Evolutionary conservation across 1,140 invertebrate genomes (phyloP), one percentile per base, ranked within the genome.

Genomic region (Drosophila cardini): DNA sequence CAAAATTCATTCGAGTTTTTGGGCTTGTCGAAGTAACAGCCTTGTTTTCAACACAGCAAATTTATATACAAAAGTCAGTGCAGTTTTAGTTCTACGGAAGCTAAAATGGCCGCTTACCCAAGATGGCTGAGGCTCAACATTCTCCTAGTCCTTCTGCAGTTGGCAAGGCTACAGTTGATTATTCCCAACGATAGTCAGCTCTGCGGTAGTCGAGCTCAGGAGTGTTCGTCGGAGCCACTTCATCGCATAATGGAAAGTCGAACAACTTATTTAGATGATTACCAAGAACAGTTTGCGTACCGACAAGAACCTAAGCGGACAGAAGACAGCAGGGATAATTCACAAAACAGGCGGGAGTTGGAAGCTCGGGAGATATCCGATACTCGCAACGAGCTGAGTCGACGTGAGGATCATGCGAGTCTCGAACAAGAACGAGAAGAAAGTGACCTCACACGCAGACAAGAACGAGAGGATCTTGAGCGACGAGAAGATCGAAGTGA

Each of bases 221-320:
- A 61, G 10, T 62, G 73, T 32, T 1, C 58, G 4, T 9, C n/a
- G 8, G 32, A 48, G 16, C 13, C 56, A 43, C 7, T 72, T 43
- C 42, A 58, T 13, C 67, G 64, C 1, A 30, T 36, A 10, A 7
- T 68, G 63, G 63, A 85, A 55, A 42, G 63, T 50, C 57, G 67
- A n/a, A 36, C 32, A 11, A 42, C 13, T 3, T 11, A 42, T 8
- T 32, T 68, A 10, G 79, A 87, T 3, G 76, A 83, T 5, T 86
- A 89, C 43, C 79, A 89, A 42, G 83, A 87, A 58, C 83, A 78
- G 40, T 57, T 87, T 48, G 84, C 89, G 6, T 89, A 87, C 43
- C 83, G 83, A 89, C 83, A 87, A 46, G n/a, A 1, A 10, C 2
- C 21, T n/a, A 36, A 13, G n/a, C 34, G 42, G 30, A 53, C 18